A percentile compares a stretch with the other conserved stretches of the same genome.
phyloP scores from a whole-genome alignment of 2,888 invertebrate species.

The Mycogona germanica region DNA sequence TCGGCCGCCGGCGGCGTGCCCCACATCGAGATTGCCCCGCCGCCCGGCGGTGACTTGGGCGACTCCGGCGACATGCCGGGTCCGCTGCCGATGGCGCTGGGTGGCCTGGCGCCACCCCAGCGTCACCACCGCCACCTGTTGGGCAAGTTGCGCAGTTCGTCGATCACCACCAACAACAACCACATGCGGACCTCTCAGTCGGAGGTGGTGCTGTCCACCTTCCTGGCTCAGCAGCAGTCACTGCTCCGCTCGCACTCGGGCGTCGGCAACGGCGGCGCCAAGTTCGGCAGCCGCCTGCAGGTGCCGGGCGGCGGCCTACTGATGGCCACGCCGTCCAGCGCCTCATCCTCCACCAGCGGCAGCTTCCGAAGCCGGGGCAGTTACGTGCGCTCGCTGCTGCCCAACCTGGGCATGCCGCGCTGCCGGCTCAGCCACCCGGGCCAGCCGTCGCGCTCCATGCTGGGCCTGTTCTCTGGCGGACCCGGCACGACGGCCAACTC shows the following conservation, averaged over 20 bases:
- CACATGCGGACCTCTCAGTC: conserved; percentile 6
- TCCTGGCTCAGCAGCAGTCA: neutral
- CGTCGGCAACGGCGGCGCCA: neutral
- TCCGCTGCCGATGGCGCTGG: neutral
- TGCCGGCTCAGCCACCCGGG: conserved; percentile 5
- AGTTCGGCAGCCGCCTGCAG: conserved; percentile 6
- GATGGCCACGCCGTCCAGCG: no score
- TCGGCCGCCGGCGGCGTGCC: no score
- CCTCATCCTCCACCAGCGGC: neutral
- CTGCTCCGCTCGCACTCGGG: neutral
- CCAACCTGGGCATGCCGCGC: neutral
- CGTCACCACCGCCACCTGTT: neutral
- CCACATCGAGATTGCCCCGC: neutral
- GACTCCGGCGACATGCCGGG: no score
- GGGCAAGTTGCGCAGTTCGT: no score
- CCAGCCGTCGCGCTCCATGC: conserved; percentile 2
- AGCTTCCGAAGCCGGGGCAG: neutral
- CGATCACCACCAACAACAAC: no score
- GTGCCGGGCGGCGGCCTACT: no score
- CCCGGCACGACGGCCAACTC: neutral
- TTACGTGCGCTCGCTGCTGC: neutral
- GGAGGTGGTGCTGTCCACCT: conserved; percentile 3
- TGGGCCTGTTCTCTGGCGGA: no score
- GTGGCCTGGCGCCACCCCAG: neutral
- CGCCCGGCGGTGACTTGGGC: neutral